Percentiles rank a stretch among this genome's conserved stretches.
Evolutionary conservation across 1,140 invertebrate genomes (phyloP).

Genomic region (Drosophila saltans): DNA sequence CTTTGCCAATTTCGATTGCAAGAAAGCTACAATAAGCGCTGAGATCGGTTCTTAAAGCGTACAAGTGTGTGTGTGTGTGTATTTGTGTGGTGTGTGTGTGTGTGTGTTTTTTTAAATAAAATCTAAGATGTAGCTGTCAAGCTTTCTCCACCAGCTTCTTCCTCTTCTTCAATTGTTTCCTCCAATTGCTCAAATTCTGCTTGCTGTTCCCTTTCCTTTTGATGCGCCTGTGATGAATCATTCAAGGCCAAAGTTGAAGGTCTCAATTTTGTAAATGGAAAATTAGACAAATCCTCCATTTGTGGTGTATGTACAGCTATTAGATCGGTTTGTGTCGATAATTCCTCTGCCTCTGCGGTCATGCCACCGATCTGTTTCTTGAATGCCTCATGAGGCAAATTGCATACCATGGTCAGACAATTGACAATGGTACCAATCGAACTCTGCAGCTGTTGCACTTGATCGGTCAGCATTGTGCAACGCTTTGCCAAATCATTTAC

Average conservation of each 20-base stretch:
- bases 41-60: slow-evolving; percentile 63
- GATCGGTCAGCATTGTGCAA: slow-evolving; percentile 84
- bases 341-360: slow-evolving; percentile 34
- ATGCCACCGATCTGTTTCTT: slow-evolving; percentile 60
- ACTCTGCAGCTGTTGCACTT: slow-evolving; percentile 89
- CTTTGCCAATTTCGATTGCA: slow-evolving; percentile 46
- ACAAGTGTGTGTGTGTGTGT: slow-evolving; percentile 7
- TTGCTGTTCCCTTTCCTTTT: slow-evolving; percentile 33
- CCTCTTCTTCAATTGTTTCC: slow-evolving; percentile 24
- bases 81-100: neutral
- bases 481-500: slow-evolving; percentile 84
- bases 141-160: slow-evolving; percentile 17
- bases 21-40: slow-evolving; percentile 62
- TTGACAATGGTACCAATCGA: slow-evolving; percentile 90
- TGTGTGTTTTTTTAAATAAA: slow-evolving; percentile 29
- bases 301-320: slow-evolving; percentile 89
- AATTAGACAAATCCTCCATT: slow-evolving; percentile 82
- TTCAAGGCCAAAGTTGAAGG: slow-evolving; percentile 78
- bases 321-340: slow-evolving; percentile 90
- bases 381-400: slow-evolving; percentile 83
- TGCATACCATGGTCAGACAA: slow-evolving; percentile 85
- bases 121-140: slow-evolving; percentile 23
- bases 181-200: slow-evolving; percentile 45
- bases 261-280: slow-evolving; percentile 74
- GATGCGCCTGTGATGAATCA: slow-evolving; percentile 32